These are phyloP conservation scores for Polyommatus iphigenia DNA, from an alignment of 2,888 invertebrate genomes.

Conservation along the genomic window DNA sequence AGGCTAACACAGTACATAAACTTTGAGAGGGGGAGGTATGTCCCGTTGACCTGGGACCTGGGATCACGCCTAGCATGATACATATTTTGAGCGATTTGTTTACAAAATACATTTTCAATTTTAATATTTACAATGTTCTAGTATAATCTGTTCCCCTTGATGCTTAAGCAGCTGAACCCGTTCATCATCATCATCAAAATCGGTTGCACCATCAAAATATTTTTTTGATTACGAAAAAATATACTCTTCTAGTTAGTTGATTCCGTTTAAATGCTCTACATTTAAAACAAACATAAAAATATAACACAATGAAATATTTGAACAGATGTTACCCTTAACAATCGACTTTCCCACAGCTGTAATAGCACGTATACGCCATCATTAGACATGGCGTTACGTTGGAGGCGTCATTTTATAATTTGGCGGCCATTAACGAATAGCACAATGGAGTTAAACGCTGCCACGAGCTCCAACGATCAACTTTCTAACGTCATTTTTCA, in stretches of 20 bases:
- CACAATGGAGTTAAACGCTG: constrained; percentile 30
- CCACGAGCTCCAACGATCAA: constrained; percentile 11
- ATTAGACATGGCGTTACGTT: constrained; percentile 19
- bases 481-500: constrained; percentile 48
- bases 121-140: too few species aligned
- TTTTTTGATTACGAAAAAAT: too few species aligned
- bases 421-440: constrained; percentile 40
- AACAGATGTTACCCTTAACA: neutral
- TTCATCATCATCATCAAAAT: too few species aligned
- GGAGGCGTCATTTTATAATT: constrained; percentile 11
- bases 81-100: too few species aligned
- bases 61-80: too few species aligned
- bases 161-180: too few species aligned
- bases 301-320: neutral
- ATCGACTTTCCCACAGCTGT: neutral
- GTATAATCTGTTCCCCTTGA: too few species aligned
- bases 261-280: neutral
- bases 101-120: too few species aligned
- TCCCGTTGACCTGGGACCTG: too few species aligned
- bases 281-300: neutral
- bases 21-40: too few species aligned
- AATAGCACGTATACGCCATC: neutral
- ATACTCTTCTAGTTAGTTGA: neutral
- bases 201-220: too few species aligned
- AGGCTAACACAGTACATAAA: too few species aligned